These are phyloP conservation scores for Acyrthosiphon pisum DNA, from an alignment of 1,140 invertebrate genomes.

Conservation along the genomic window DNA sequence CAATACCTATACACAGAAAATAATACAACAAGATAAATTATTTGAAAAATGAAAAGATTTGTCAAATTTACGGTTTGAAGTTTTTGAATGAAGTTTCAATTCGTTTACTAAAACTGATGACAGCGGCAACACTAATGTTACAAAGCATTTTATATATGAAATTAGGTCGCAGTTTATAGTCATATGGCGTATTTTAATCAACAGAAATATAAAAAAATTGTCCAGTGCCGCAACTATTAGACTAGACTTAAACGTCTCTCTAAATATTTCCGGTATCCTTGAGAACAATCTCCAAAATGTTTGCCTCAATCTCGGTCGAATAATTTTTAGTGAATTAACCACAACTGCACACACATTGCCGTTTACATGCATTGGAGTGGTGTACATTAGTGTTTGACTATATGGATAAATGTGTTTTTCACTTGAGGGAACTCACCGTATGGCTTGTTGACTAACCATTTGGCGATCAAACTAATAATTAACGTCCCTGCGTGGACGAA, in stretches of 20 bases:
- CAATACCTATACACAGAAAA: background rate
- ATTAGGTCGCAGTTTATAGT: background rate
- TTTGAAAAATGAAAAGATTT: background rate
- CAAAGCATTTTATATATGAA: no score
- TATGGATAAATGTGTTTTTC: background rate
- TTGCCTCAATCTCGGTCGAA: background rate
- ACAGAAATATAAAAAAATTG: background rate
- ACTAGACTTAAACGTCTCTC: background rate
- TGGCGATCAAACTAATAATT: background rate
- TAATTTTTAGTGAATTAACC: background rate
- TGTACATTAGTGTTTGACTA: background rate
- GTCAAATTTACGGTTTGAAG: background rate
- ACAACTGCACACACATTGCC: background rate
- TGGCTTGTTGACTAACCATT: background rate
- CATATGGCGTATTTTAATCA: background rate
- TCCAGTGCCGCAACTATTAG: no score
- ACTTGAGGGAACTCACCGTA: background rate
- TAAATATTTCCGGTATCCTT: background rate
- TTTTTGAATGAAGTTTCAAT: no score
- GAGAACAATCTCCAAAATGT: background rate
- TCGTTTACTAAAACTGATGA: background rate
- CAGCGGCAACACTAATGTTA: background rate
- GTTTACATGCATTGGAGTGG: background rate
- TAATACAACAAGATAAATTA: background rate
- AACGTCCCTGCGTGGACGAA: background rate